phyloP scores from a whole-genome alignment of 2,888 invertebrate genomes.

The Pseudococcus jackbeardsleyi region DNA sequence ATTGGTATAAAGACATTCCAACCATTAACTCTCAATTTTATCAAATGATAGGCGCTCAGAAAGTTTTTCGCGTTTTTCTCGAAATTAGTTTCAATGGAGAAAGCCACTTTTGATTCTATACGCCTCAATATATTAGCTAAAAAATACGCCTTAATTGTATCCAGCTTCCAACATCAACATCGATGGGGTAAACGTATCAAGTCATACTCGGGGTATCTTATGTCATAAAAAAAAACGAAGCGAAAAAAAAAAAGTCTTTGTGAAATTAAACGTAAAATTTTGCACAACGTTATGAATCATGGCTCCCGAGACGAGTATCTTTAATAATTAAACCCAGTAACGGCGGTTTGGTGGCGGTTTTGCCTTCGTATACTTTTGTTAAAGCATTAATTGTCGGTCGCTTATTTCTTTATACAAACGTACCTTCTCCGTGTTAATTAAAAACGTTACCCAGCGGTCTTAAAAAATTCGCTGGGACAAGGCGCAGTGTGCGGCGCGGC shows the following conservation, averaged over 20 bases:
- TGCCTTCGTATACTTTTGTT: conserved; percentile 3
- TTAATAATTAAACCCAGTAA: conserved; percentile 46
- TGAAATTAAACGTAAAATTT: conserved; percentile 45
- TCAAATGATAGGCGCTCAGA: no score
- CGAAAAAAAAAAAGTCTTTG: conserved; percentile 11
- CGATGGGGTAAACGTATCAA: not conserved
- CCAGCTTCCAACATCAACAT: not conserved
- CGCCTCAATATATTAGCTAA: no score
- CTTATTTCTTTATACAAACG: conserved; percentile 39
- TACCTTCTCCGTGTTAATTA: conserved; percentile 44
- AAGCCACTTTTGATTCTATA: no score
- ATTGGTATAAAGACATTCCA: no score
- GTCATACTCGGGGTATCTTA: conserved; percentile 15
- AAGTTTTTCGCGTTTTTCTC: no score
- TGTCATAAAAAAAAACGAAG: not conserved
- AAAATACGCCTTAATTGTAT: conserved; percentile 4
- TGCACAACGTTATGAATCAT: conserved; percentile 23
- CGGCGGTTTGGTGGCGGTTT: conserved; percentile 9
- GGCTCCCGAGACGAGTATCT: conserved; percentile 48
- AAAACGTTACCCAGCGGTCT: conserved; percentile 36
- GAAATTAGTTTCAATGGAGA: no score
- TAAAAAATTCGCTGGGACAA: not conserved
- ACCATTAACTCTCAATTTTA: no score
- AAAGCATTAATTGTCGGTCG: conserved; percentile 34
- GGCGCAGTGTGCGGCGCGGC: not conserved